These are phyloP conservation scores for Myotis davidii DNA, from an alignment of 2,113 vertebrate genomes.

Conservation along the genomic window DNA sequence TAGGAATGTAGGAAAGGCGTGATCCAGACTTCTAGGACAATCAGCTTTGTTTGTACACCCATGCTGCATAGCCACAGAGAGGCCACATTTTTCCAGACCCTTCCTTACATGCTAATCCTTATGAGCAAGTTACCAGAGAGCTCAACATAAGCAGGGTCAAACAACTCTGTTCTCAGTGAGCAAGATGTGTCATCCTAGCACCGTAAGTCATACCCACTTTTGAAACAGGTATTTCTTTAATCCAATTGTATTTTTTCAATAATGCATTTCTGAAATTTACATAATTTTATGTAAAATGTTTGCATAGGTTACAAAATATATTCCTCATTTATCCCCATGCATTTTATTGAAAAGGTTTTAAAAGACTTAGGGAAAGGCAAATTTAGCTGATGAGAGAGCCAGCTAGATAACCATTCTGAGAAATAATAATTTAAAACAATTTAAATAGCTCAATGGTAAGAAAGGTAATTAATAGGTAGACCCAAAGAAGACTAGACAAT, in stretches of 20 bases:
- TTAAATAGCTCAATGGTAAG: neutral
- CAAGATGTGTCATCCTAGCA: neutral
- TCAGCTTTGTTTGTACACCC: neutral
- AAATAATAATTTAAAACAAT: neutral
- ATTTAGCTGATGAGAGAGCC: neutral
- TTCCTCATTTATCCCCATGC: slow-evolving; percentile 3
- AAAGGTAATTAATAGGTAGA: neutral
- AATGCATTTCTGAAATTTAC: neutral
- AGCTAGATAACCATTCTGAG: slow-evolving; percentile 10
- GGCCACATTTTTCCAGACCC: neutral
- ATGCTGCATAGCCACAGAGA: neutral
- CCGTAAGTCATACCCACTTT: neutral
- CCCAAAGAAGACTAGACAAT: neutral
- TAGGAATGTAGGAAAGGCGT: neutral
- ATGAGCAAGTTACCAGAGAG: neutral
- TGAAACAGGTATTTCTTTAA: slow-evolving; percentile 32
- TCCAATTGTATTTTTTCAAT: neutral
- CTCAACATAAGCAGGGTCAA: neutral
- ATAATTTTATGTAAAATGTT: neutral
- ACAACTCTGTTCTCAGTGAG: neutral
- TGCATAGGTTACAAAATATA: neutral
- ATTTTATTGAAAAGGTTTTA: slow-evolving; percentile 44
- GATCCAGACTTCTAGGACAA: neutral
- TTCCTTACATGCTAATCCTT: neutral
- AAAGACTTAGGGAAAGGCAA: neutral